Conservation (phyloP, 2,888 invertebrate species). For the Erynnis tages region DNA sequence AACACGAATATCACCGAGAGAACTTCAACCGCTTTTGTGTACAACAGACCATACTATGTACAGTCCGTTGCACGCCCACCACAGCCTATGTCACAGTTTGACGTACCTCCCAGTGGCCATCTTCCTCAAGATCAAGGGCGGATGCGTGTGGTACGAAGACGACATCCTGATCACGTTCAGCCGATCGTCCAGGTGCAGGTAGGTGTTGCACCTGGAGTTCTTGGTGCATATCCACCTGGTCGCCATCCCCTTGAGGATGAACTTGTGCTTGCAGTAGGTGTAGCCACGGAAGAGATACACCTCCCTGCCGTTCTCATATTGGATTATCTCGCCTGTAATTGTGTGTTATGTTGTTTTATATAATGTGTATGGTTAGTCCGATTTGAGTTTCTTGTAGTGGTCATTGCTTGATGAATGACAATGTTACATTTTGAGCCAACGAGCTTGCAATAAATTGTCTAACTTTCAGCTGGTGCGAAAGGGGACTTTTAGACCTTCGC, state of each 20-base stretch:
- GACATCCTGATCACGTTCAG: constrained; percentile 28
- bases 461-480: too few species aligned
- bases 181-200: constrained; percentile 36
- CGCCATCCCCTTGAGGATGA: constrained; percentile 28
- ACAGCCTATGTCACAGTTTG: constrained; percentile 5
- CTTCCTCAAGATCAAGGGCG: constrained; percentile 27
- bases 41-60: too few species aligned
- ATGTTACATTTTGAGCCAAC: too few species aligned
- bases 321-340: constrained; percentile 34
- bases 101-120: constrained; percentile 24
- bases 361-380: too few species aligned
- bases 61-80: too few species aligned
- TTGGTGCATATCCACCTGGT: constrained; percentile 39
- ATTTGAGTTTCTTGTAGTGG: too few species aligned
- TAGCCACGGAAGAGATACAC: constrained; percentile 32
- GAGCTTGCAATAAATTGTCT: too few species aligned
- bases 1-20: too few species aligned
- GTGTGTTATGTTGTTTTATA: too few species aligned
- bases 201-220: constrained; percentile 34
- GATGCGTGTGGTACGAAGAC: constrained; percentile 20
- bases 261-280: constrained; percentile 33
- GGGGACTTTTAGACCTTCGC: too few species aligned
- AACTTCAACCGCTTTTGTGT: too few species aligned
- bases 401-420: too few species aligned
- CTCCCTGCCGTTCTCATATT: constrained; percentile 31